Conservation (phyloP, 2,113 vertebrate genomes). For the Ageneiosus marmoratus region DNA sequence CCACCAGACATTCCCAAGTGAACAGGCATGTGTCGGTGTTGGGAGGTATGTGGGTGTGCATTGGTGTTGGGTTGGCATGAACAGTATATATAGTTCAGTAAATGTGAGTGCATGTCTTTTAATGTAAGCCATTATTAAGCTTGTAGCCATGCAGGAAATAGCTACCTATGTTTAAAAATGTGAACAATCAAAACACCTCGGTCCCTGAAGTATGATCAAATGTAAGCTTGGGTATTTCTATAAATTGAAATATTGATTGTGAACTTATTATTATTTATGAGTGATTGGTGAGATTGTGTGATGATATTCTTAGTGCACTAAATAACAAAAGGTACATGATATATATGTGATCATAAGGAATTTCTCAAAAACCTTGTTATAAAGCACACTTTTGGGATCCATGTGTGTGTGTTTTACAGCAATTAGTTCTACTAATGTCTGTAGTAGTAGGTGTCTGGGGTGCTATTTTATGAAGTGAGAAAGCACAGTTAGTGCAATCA, state of each 20-base stretch:
- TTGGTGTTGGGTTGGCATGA: conserved; percentile 41
- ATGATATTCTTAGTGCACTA: neutral
- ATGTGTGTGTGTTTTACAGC: conserved; percentile 16
- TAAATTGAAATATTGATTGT: neutral
- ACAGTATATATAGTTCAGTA: conserved; percentile 65
- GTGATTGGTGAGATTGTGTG: neutral
- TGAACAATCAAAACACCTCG: conserved; percentile 45
- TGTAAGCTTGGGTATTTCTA: conserved; percentile 18
- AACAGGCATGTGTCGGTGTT: conserved; percentile 44
- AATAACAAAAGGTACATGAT: conserved; percentile 19
- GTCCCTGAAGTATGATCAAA: conserved; percentile 39
- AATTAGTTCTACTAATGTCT: conserved; percentile 19
- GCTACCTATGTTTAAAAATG: conserved; percentile 24
- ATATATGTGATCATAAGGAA: conserved; percentile 5
- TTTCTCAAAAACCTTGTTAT: conserved; percentile 9
- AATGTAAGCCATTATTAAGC: neutral
- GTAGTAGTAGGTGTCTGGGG: conserved; percentile 57
- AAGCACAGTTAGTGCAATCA: conserved; percentile 12
- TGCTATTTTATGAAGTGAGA: conserved; percentile 21
- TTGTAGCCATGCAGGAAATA: conserved; percentile 10
- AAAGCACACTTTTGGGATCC: conserved; percentile 16
- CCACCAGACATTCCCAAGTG: conserved; percentile 64
- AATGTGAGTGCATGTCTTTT: conserved; percentile 22
- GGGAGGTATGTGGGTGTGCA: conserved; percentile 40
- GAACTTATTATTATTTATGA: conserved; percentile 10